These are phyloP conservation scores for Ictalurus furcatus DNA, from an alignment of 2,113 vertebrate species.

Conservation along the genomic window DNA sequence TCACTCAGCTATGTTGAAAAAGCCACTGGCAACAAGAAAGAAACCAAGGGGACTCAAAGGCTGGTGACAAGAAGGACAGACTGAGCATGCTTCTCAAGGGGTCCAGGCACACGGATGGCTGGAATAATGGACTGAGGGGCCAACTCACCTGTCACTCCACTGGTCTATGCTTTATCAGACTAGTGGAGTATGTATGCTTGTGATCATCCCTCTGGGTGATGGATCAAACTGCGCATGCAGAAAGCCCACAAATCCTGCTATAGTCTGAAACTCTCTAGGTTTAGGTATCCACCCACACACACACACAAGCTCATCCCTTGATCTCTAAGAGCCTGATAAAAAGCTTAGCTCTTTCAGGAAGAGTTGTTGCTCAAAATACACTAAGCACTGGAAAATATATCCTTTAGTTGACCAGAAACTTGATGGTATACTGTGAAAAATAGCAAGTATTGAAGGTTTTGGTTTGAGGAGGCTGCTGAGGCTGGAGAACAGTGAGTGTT, in stretches of 20 bases:
- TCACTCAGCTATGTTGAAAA: not conserved
- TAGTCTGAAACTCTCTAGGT: not conserved
- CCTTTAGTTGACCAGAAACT: not conserved
- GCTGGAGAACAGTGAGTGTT: not conserved
- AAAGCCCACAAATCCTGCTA: not conserved
- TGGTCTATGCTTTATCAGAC: not conserved
- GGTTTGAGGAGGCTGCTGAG: not conserved
- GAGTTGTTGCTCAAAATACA: constrained; percentile 1
- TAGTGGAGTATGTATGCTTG: not conserved
- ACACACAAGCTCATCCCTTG: constrained; percentile 8
- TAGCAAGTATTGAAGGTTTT: not conserved
- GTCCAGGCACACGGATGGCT: not conserved
- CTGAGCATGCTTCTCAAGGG: not conserved
- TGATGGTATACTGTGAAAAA: not conserved
- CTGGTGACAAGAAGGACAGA: not conserved
- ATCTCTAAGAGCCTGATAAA: not conserved
- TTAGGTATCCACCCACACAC: constrained; percentile 3
- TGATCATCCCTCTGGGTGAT: not conserved
- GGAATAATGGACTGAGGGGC: not conserved
- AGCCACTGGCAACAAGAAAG: not conserved
- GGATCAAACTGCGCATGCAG: not conserved
- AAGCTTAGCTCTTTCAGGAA: not conserved
- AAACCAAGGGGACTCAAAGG: too few relatives aligned
- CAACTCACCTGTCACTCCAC: not conserved
- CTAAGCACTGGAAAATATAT: not conserved